Evolutionary conservation across 2,888 invertebrate species (phyloP), one percentile per base, ranked within the genome.

Genomic region (Drosophila helvetica): DNA sequence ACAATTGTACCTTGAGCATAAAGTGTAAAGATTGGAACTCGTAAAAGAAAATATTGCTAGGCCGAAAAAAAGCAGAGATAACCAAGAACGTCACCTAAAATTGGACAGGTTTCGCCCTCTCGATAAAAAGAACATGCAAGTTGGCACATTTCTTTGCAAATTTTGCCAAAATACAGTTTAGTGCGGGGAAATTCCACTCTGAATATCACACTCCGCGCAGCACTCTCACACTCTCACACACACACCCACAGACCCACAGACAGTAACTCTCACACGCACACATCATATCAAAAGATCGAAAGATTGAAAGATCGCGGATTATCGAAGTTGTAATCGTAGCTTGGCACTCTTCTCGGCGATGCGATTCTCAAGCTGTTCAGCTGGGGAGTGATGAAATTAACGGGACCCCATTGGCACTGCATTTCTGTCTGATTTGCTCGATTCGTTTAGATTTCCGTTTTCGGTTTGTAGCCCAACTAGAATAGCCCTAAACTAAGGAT

Each of bases 131-230:
- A 27, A 25, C 46, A 46, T 47, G 18, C 62, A 51, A 71, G 75
- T 80, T 88, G 83, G 88, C 84, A 76, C 51, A 65, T 74, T 83
- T 77, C 66, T 81, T 86, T 88, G 87, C 89, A 85, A 78, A 81
- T 88, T 86, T 86, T 86, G 85, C 85, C 85, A 86, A 86, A 86
- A 86, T 86, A 73, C 89, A 88, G 84, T 87, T 80, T 64, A 76
- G 57, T 75, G 81, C 81, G 73, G 63, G 74, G 65, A 61, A 59
- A 72, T 61, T 50, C 25, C 38, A 65, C 58, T 63, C 64, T 63
- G 38, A 52, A 53, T 47, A 51, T 38, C 57, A 25, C 54, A 48
- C 18, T 45, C 45, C 61, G 62, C 43, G 50, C 46, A 59, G 27
- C 59, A 58, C 52, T 54, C 50, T 27, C n/a, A 52, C 33, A 43